A percentile compares a stretch with the other conserved stretches of the same genome.
Evolutionary conservation across 2,888 invertebrate genomes (phyloP).

Genomic region (Tinea pellionella): DNA sequence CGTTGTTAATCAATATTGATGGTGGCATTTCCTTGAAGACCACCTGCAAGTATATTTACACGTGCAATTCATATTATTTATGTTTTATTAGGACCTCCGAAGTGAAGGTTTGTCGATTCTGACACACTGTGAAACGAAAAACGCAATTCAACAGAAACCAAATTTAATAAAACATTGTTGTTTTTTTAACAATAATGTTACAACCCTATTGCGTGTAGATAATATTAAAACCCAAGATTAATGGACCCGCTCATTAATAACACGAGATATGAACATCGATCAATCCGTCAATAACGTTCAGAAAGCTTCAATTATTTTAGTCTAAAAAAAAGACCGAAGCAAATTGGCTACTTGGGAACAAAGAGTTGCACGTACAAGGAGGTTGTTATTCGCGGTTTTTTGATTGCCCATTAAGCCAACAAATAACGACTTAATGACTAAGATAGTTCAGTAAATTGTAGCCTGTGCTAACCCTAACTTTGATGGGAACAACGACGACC

Average conservation of each 20-base stretch:
- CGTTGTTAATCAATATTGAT: not conserved
- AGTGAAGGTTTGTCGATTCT: too few relatives aligned
- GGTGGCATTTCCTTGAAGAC: not conserved
- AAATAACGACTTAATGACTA: constrained; percentile 15
- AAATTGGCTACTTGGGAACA: constrained; percentile 12
- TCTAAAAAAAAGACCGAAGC: constrained; percentile 6
- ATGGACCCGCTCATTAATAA: constrained; percentile 4
- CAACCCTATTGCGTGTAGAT: not conserved
- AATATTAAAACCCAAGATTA: not conserved
- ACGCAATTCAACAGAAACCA: too few relatives aligned
- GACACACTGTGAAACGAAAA: too few relatives aligned
- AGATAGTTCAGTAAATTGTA: constrained; percentile 11
- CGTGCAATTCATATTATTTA: not conserved
- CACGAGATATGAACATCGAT: constrained; percentile 10
- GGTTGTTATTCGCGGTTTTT: constrained; percentile 14
- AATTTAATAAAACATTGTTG: too few relatives aligned
- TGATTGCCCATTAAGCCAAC: constrained; percentile 14
- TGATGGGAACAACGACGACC: not conserved
- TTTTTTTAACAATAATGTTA: not conserved
- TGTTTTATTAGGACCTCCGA: too few relatives aligned
- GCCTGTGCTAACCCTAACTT: constrained; percentile 5
- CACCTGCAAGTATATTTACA: not conserved
- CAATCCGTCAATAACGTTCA: constrained; percentile 12
- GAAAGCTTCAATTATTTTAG: not conserved
- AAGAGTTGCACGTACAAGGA: constrained; percentile 11